Conservation (phyloP, 1,140 invertebrate species). For the Procambarus virginalis region DNA sequence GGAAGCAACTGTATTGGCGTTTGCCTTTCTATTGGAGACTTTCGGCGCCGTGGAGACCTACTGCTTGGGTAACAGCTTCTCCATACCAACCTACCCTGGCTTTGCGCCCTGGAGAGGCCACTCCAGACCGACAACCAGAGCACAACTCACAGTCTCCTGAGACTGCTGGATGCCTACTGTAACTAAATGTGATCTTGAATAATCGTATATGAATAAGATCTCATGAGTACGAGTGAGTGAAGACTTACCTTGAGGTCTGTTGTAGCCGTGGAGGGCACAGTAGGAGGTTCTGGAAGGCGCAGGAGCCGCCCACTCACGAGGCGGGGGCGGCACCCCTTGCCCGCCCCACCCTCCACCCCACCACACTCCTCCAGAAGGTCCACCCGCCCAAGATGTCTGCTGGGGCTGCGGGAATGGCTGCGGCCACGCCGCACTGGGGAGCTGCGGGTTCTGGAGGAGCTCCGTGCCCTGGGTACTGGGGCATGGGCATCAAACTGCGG, state of each 20-base stretch:
- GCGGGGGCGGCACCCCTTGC: not conserved
- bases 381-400: slow-evolving; percentile 22
- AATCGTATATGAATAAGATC: no score
- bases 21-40: no score
- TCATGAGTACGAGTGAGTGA: not conserved
- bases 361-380: slow-evolving; percentile 46
- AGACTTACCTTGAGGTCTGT: slow-evolving; percentile 47
- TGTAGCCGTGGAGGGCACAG: slow-evolving; percentile 54
- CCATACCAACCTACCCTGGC: no score
- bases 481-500: slow-evolving; percentile 9
- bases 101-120: no score
- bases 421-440: slow-evolving; percentile 15
- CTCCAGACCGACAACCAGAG: no score
- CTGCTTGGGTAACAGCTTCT: no score
- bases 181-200: no score
- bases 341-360: not conserved
- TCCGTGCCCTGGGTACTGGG: slow-evolving; percentile 35
- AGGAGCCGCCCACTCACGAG: slow-evolving; percentile 8
- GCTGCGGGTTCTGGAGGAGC: slow-evolving; percentile 30
- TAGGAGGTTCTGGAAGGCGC: slow-evolving; percentile 17
- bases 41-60: no score
- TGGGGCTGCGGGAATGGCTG: slow-evolving; percentile 58
- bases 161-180: no score
- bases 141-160: no score
- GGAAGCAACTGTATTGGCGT: no score